phyloP scores from a whole-genome alignment of 1,140 invertebrate genomes.

The Drosophila nasuta region DNA sequence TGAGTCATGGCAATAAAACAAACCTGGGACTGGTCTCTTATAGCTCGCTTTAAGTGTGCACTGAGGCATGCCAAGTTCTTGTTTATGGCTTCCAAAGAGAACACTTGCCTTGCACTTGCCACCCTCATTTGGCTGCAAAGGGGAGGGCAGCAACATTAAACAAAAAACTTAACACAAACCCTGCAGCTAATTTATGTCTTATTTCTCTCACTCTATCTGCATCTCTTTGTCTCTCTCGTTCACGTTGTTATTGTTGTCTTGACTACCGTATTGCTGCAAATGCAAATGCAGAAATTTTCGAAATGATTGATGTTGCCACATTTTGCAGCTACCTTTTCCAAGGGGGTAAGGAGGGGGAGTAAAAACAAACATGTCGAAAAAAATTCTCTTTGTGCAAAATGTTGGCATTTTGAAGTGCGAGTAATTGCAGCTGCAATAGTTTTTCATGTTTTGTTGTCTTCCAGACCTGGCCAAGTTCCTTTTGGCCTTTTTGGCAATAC shows the following conservation, averaged over 20 bases:
- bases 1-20: conserved; percentile 57
- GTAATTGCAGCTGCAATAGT: conserved; percentile 82
- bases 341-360: neutral
- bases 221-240: conserved; percentile 16
- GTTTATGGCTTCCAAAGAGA: conserved; percentile 37
- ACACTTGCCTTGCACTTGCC: conserved; percentile 33
- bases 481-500: conserved; percentile 46
- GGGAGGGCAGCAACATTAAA: conserved; percentile 63
- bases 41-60: neutral
- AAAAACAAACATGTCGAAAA: conserved; percentile 57
- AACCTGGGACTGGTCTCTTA: conserved; percentile 23
- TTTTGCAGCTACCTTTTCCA: conserved; percentile 46
- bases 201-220: conserved; percentile 30
- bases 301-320: conserved; percentile 76
- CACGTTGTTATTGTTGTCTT: conserved; percentile 15
- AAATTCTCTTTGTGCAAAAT: conserved; percentile 80
- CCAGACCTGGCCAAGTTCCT: conserved; percentile 30
- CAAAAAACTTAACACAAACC: conserved; percentile 64
- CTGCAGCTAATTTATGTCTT: conserved; percentile 72
- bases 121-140: conserved; percentile 39
- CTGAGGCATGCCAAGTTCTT: conserved; percentile 13
- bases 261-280: conserved; percentile 64
- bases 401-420: conserved; percentile 82
- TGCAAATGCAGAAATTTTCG: conserved; percentile 66
- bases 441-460: conserved; percentile 67